A percentile compares a stretch with the other conserved stretches of the same genome.
phyloP scores from a whole-genome alignment of 2,113 vertebrate genomes.

The Anarrhichthys ocellatus region DNA sequence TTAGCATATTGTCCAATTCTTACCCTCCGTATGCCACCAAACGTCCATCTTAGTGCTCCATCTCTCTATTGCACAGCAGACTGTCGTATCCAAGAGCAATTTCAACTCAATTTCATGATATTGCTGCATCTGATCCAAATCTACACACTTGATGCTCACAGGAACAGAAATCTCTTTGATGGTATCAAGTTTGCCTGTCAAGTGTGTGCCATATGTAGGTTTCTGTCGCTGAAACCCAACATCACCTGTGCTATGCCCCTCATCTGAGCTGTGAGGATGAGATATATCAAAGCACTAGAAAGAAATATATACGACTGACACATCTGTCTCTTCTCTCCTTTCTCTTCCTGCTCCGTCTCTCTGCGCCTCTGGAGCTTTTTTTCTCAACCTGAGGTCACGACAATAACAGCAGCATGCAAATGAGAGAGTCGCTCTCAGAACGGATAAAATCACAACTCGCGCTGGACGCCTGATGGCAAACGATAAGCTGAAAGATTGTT shows the following conservation, averaged over 20 bases:
- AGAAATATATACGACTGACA: slow-evolving; percentile 2
- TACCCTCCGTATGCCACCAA: not conserved
- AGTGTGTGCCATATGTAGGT: slow-evolving; percentile 20
- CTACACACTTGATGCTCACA: slow-evolving; percentile 40
- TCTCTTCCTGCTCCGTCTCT: slow-evolving; percentile 9
- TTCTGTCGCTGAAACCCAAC: slow-evolving; percentile 39
- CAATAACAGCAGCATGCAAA: slow-evolving; percentile 54
- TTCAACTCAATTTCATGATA: slow-evolving; percentile 63
- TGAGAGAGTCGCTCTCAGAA: slow-evolving; percentile 44
- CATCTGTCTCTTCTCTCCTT: slow-evolving; percentile 23
- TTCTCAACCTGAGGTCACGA: slow-evolving; percentile 39
- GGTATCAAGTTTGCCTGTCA: slow-evolving; percentile 44
- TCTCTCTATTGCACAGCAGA: slow-evolving; percentile 35
- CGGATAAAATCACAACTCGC: slow-evolving; percentile 43
- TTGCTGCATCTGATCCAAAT: slow-evolving; percentile 54
- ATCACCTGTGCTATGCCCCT: slow-evolving; percentile 19
- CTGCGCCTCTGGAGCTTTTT: not conserved
- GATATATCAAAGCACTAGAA: slow-evolving; percentile 23
- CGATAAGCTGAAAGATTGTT: slow-evolving; percentile 53
- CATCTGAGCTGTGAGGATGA: slow-evolving; percentile 41
- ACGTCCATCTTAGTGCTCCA: slow-evolving; percentile 45
- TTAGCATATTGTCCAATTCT: slow-evolving; percentile 34
- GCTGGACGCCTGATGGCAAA: slow-evolving; percentile 44
- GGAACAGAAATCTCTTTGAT: slow-evolving; percentile 47
- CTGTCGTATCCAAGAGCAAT: slow-evolving; percentile 68